Conservation (phyloP, 2,888 invertebrate genomes). For the Colostygia pectinataria region DNA sequence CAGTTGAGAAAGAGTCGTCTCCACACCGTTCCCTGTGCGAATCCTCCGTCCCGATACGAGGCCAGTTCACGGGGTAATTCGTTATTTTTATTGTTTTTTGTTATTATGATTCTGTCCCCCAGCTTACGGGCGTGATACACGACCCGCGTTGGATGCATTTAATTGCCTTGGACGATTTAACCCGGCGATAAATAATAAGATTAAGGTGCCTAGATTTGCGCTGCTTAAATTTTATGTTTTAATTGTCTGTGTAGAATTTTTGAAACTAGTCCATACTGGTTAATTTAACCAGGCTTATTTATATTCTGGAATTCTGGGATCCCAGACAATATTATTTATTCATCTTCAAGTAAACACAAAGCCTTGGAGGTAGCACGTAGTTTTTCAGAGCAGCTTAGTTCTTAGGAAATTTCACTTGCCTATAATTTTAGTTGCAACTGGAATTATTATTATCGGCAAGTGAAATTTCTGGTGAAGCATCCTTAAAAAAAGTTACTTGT, state of each 20-base stretch:
- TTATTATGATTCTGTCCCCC: constrained; percentile 81
- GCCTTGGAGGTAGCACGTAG: too few species aligned
- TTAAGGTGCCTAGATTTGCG: constrained; percentile 63
- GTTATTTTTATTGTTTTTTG: constrained; percentile 84
- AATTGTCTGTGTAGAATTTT: constrained; percentile 21
- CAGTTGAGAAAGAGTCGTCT: constrained; percentile 34
- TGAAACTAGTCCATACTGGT: background rate
- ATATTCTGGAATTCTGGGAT: too few species aligned
- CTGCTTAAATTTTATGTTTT: constrained; percentile 22
- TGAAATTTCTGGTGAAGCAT: too few species aligned
- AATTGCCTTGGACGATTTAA: constrained; percentile 75
- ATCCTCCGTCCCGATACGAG: constrained; percentile 64
- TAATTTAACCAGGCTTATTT: background rate
- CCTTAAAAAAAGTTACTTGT: too few species aligned
- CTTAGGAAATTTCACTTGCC: too few species aligned
- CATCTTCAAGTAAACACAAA: too few species aligned
- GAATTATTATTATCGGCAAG: too few species aligned
- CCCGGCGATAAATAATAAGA: constrained; percentile 76
- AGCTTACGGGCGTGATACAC: constrained; percentile 79
- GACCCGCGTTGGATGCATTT: constrained; percentile 76
- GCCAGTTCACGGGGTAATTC: constrained; percentile 77
- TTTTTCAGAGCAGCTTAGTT: too few species aligned
- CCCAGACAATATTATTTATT: too few species aligned
- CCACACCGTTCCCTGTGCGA: constrained; percentile 40
- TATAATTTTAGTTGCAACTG: too few species aligned